A percentile compares a stretch with the other conserved stretches of the same genome.
Conservation (phyloP, 2,888 invertebrate species). For the Troides helena region DNA sequence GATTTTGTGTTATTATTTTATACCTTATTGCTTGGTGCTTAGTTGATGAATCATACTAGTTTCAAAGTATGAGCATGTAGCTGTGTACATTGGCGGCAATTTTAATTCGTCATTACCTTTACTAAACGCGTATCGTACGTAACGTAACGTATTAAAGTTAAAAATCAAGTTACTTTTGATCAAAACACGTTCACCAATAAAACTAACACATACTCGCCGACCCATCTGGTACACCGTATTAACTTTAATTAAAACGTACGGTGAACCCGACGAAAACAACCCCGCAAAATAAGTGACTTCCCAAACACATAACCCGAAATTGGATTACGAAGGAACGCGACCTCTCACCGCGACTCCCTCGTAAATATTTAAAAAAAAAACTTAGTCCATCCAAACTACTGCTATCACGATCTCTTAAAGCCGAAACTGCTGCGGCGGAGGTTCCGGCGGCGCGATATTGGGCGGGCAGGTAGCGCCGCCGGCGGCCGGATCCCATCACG, state of each 20-base stretch:
- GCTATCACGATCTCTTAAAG: slow-evolving; percentile 73
- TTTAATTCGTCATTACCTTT: too few relatives aligned
- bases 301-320: slow-evolving; percentile 78
- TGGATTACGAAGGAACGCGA: slow-evolving; percentile 71
- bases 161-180: not conserved
- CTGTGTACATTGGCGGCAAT: too few relatives aligned
- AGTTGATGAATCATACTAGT: too few relatives aligned
- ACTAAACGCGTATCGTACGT: too few relatives aligned
- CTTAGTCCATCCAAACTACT: slow-evolving; percentile 58
- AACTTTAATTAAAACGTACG: slow-evolving; percentile 72
- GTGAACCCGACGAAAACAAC: slow-evolving; percentile 59
- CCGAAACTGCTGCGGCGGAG: slow-evolving; percentile 56
- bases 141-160: too few relatives aligned
- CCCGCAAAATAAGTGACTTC: slow-evolving; percentile 70
- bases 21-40: too few relatives aligned
- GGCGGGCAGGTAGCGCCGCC: slow-evolving; percentile 68
- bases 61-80: too few relatives aligned
- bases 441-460: slow-evolving; percentile 62
- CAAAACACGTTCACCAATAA: slow-evolving; percentile 21
- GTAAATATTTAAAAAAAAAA: slow-evolving; percentile 80
- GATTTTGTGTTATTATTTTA: too few relatives aligned
- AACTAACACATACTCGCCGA: slow-evolving; percentile 36
- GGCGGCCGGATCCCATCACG: slow-evolving; percentile 68
- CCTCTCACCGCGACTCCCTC: slow-evolving; percentile 64
- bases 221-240: slow-evolving; percentile 36